phyloP scores from a whole-genome alignment of 2,888 invertebrate genomes.

The Bellardia bayeri region DNA sequence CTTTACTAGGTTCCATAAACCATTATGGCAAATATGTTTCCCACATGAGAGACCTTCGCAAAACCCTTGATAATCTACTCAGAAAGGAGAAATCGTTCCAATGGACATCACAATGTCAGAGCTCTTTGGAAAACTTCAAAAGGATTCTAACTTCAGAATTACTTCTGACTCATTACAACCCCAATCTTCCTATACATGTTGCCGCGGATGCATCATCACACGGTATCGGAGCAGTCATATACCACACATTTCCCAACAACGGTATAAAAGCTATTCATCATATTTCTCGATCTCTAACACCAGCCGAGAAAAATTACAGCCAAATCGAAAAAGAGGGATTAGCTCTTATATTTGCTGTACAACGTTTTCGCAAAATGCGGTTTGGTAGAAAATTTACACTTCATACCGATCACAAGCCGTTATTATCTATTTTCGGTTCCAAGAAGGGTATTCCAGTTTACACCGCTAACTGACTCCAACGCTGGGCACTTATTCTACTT shows the following conservation, averaged over 20 bases:
- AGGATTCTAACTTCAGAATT: conserved; percentile 5
- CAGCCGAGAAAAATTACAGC: conserved; percentile 75
- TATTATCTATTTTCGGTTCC: conserved; percentile 79
- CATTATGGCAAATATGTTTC: too few species aligned
- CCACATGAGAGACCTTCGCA: conserved; percentile 51
- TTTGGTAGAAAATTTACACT: conserved; percentile 59
- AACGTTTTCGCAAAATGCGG: conserved; percentile 53
- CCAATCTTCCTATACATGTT: conserved; percentile 34
- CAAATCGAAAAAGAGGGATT: conserved; percentile 66
- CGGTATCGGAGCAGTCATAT: conserved; percentile 41
- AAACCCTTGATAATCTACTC: conserved; percentile 55
- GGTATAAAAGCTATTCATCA: conserved; percentile 8
- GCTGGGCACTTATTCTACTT: conserved; percentile 56
- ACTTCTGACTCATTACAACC: conserved; percentile 39
- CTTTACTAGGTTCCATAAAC: conserved; percentile 54
- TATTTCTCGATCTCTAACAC: background rate
- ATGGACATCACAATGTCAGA: background rate
- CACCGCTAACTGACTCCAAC: conserved; percentile 55
- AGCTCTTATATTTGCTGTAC: conserved; percentile 44
- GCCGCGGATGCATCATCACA: conserved; percentile 55
- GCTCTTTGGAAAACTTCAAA: background rate
- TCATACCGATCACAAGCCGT: conserved; percentile 74
- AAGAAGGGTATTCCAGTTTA: conserved; percentile 76
- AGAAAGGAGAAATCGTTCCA: conserved; percentile 24
- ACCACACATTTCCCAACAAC: conserved; percentile 12